Evolutionary conservation across 1,140 invertebrate genomes (phyloP).

Genomic region (Theocolax elegans): DNA sequence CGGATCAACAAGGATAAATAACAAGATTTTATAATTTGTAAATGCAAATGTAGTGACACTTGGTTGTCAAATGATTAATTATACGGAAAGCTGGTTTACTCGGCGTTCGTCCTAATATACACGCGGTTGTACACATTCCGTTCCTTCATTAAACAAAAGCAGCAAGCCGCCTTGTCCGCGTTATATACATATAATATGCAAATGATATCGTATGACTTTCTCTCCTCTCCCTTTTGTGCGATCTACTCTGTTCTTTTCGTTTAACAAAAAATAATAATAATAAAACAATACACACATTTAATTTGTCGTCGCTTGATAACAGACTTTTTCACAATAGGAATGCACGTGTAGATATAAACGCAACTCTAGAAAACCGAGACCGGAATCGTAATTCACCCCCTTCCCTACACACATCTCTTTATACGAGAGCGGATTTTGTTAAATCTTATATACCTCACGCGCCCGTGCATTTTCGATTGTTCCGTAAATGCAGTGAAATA

Average conservation of each 20-base stretch:
- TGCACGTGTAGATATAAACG: conserved; percentile 24
- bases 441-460: conserved; percentile 45
- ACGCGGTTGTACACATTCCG: conserved; percentile 33
- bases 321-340: conserved; percentile 17
- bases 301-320: conserved; percentile 14
- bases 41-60: conserved; percentile 13
- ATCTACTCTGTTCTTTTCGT: conserved; percentile 37
- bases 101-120: conserved; percentile 21
- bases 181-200: conserved; percentile 31
- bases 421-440: conserved; percentile 50
- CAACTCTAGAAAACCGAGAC: conserved; percentile 47
- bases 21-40: too few species aligned
- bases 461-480: conserved; percentile 26
- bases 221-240: too few species aligned
- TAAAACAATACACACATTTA: conserved; percentile 36
- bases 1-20: too few species aligned
- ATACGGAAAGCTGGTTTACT: conserved; percentile 6
- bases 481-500: conserved; percentile 15
- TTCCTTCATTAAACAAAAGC: not conserved
- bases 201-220: conserved; percentile 18
- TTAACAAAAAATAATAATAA: too few species aligned
- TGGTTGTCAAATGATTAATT: conserved; percentile 14
- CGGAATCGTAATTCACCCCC: conserved; percentile 53
- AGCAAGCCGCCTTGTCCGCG: conserved; percentile 6
- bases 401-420: too few species aligned